A percentile compares a stretch with the other conserved stretches of the same genome.
phyloP scores from a whole-genome alignment of 1,140 invertebrate genomes.

The Lanistes nyassanus region DNA sequence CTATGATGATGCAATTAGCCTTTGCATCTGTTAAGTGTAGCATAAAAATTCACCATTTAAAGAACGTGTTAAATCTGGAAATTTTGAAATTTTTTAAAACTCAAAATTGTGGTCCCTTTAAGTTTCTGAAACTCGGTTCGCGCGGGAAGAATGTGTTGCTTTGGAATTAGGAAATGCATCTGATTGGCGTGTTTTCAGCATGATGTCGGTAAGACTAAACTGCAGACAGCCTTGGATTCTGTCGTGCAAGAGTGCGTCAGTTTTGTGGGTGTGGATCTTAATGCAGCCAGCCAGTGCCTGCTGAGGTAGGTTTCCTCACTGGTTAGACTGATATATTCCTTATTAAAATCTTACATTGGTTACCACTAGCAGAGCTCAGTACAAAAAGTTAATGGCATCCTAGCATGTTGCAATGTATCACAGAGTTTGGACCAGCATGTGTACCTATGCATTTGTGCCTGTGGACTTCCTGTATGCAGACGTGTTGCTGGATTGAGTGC shows the following conservation, averaged over 20 bases:
- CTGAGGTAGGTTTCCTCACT: slow-evolving; percentile 76
- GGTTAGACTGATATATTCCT: background rate
- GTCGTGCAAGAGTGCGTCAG: slow-evolving; percentile 83
- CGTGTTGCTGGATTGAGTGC: slow-evolving; percentile 84
- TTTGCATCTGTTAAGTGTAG: too few species aligned
- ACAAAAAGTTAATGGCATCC: background rate
- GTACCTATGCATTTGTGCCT: background rate
- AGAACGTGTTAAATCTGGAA: background rate
- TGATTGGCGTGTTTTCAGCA: slow-evolving; percentile 72
- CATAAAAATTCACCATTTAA: background rate
- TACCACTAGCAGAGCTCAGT: background rate
- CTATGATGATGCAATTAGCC: too few species aligned
- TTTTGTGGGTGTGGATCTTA: slow-evolving; percentile 91
- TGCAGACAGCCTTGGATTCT: slow-evolving; percentile 79
- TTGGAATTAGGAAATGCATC: slow-evolving; percentile 8
- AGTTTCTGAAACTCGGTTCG: background rate
- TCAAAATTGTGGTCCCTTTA: background rate
- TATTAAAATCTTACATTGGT: background rate
- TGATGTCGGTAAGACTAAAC: slow-evolving; percentile 81
- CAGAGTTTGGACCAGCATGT: background rate
- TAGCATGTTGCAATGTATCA: background rate
- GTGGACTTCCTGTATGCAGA: slow-evolving; percentile 65
- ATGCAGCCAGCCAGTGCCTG: slow-evolving; percentile 82
- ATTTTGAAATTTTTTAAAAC: background rate
- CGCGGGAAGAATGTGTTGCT: slow-evolving; percentile 4